Evolutionary conservation across 2,797 vertebrate genomes (phyloP).

Genomic region (Argentina silus): DNA sequence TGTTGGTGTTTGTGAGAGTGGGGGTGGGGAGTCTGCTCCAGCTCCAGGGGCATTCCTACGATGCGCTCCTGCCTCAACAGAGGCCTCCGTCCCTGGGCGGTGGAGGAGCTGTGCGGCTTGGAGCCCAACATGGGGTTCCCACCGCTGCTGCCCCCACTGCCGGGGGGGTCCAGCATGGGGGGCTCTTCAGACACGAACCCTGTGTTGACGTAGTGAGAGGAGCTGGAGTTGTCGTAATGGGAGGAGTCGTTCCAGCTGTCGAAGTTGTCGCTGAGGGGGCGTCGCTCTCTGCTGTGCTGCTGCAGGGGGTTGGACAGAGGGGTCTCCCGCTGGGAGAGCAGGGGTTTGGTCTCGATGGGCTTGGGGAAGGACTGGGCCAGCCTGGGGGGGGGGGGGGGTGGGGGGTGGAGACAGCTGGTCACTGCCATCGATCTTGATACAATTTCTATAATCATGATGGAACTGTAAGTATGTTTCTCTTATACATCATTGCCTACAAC

Average conservation of each 20-base stretch:
- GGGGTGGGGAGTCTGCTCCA: constrained; percentile 86
- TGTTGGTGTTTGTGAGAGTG: constrained; percentile 71
- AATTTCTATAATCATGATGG: too few species aligned
- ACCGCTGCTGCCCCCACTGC: constrained; percentile 51
- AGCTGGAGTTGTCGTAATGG: constrained; percentile 97
- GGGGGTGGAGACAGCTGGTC: not conserved
- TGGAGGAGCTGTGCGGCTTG: constrained; percentile 89
- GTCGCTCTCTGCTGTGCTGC: constrained; percentile 91
- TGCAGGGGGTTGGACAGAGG: constrained; percentile 77
- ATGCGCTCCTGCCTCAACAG: constrained; percentile 96
- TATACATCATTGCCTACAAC: too few species aligned
- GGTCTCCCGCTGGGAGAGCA: constrained; percentile 94
- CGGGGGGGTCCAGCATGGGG: constrained; percentile 74
- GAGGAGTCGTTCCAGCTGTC: constrained; percentile 91
- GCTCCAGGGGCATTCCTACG: constrained; percentile 95
- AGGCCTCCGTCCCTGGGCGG: constrained; percentile 84
- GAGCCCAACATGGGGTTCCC: constrained; percentile 90
- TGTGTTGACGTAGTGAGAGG: too few species aligned
- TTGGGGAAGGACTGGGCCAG: constrained; percentile 94
- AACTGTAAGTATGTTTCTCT: too few species aligned
- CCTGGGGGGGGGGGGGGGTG: constrained; percentile 81
- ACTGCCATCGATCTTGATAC: not conserved
- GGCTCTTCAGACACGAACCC: constrained; percentile 96
- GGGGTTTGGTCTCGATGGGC: constrained; percentile 96
- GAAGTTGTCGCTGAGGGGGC: constrained; percentile 91